Conservation (phyloP, 2,888 invertebrate genomes). For the Cistogaster globosa region DNA sequence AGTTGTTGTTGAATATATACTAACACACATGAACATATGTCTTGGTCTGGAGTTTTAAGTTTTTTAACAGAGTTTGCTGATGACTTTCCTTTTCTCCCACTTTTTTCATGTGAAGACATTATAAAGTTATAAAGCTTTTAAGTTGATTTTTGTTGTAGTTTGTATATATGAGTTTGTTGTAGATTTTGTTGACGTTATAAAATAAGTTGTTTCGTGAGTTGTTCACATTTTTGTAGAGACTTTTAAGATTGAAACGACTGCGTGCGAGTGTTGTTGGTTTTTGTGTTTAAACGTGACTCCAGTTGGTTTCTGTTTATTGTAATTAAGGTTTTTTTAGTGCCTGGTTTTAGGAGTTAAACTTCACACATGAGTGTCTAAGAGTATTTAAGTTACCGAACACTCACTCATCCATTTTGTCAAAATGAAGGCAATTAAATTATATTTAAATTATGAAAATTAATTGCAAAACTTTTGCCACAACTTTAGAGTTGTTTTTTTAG, state of each 20-base stretch:
- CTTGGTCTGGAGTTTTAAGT: neutral
- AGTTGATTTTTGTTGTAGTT: constrained; percentile 17
- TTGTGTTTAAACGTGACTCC: constrained; percentile 20
- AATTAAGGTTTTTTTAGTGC: constrained; percentile 61
- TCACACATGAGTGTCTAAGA: neutral
- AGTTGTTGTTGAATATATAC: neutral
- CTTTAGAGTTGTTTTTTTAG: constrained; percentile 45
- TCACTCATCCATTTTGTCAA: constrained; percentile 1
- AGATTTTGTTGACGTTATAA: constrained; percentile 31
- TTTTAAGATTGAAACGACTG: neutral
- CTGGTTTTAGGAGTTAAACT: constrained; percentile 32
- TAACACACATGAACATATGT: neutral
- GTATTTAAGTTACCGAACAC: constrained; percentile 22
- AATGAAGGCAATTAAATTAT: constrained; percentile 70
- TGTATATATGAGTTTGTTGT: constrained; percentile 5
- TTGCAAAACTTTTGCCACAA: constrained; percentile 66
- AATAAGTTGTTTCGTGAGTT: constrained; percentile 55
- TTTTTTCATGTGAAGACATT: constrained; percentile 7
- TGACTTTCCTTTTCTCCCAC: constrained; percentile 41
- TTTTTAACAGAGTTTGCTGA: constrained; percentile 30
- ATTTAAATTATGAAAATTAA: constrained; percentile 70
- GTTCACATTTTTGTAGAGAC: neutral
- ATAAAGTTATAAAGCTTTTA: constrained; percentile 17
- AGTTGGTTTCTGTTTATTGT: constrained; percentile 52
- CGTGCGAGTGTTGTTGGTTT: neutral